Conservation (phyloP, 92 coral and sea anemone genomes). For the Blastomussa wellsi region DNA sequence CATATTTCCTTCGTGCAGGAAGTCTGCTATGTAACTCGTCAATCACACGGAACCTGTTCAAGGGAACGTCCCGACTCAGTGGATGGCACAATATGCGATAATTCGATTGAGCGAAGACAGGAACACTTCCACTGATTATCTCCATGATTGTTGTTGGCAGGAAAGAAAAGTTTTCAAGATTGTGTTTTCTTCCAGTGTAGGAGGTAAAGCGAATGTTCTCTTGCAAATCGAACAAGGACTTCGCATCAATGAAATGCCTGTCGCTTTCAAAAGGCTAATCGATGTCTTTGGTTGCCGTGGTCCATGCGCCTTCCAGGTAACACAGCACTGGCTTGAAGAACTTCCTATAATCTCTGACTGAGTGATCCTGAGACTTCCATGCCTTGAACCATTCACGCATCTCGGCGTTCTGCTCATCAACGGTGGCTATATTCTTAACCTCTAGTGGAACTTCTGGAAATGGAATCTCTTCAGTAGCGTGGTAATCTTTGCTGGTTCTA, state of each 20-base stretch:
- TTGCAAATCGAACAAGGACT: slow-evolving; percentile 74
- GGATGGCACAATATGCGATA: slow-evolving; percentile 78
- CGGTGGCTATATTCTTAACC: slow-evolving; percentile 47
- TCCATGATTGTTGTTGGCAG: slow-evolving; percentile 76
- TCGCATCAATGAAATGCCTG: slow-evolving; percentile 80
- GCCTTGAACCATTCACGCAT: slow-evolving; percentile 95
- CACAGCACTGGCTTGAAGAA: slow-evolving; percentile 89
- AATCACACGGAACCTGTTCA: slow-evolving; percentile 64
- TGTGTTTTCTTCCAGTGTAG: slow-evolving; percentile 75
- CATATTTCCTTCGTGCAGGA: slow-evolving; percentile 39
- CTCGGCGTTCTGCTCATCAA: slow-evolving; percentile 65
- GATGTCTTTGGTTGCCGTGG: slow-evolving; percentile 54
- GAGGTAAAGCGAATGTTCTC: slow-evolving; percentile 79
- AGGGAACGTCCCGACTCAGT: slow-evolving; percentile 61
- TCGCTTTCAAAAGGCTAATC: slow-evolving; percentile 81
- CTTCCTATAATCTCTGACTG: slow-evolving; percentile 74
- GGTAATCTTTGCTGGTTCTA: slow-evolving; percentile 59
- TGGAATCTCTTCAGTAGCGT: slow-evolving; percentile 61
- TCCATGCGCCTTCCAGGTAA: slow-evolving; percentile 80
- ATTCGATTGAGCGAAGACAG: slow-evolving; percentile 77
- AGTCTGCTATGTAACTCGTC: slow-evolving; percentile 69
- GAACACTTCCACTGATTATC: slow-evolving; percentile 40
- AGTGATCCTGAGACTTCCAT: slow-evolving; percentile 71
- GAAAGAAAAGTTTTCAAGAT: slow-evolving; percentile 69
- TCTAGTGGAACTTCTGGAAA: slow-evolving; percentile 82